Evolutionary conservation across 2,113 vertebrate genomes (phyloP), one percentile per base, ranked within the genome.

Genomic region (Scatophagus argus): DNA sequence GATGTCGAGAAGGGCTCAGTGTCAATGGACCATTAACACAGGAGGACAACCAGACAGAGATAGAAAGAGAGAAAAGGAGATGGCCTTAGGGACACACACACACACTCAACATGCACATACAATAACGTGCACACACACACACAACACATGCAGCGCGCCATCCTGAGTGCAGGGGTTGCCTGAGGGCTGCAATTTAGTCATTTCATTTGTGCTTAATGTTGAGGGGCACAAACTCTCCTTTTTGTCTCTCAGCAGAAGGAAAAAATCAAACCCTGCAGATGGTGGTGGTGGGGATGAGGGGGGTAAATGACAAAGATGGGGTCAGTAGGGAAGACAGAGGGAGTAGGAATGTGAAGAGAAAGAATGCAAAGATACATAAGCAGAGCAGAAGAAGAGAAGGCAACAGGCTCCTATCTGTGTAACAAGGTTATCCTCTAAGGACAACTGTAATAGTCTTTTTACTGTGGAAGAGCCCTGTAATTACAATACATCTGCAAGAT

Each of bases 131-230:
- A 23, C 60, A 72, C 52, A 60, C 1, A 80, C 32, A 65, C 47
- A 74, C 61, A 80, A 49, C 74, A 70, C 74, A 60, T 44, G 34
- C 66, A 74, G 52, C 0, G 41, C 21, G 41, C 25, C 21, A 2
- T 75, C 74, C 63, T 51, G 69, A 46, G 31, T 44, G 62, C 25
- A 8, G 63, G 34, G n/a, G 25, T 41, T 32, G 83, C 88, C 86
- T 5, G 25, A 77, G 56, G 82, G 67, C 65, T 19, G 56, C 25
- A 3, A 62, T 63, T 84, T 10, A 79, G 77, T 77, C 59, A 51
- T 74, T 85, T 85, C 62, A 79, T 21, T 31, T 3, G 32, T 77
- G 62, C 32, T 54, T 65, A 31, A 44, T 72, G 74, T 52, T 76
- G 52, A 75, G 32, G 82, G 58, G 27, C 58, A 74, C 44, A 65